phyloP scores from a whole-genome alignment of 2,797 vertebrate genomes.

The Fistularia commersonii region DNA sequence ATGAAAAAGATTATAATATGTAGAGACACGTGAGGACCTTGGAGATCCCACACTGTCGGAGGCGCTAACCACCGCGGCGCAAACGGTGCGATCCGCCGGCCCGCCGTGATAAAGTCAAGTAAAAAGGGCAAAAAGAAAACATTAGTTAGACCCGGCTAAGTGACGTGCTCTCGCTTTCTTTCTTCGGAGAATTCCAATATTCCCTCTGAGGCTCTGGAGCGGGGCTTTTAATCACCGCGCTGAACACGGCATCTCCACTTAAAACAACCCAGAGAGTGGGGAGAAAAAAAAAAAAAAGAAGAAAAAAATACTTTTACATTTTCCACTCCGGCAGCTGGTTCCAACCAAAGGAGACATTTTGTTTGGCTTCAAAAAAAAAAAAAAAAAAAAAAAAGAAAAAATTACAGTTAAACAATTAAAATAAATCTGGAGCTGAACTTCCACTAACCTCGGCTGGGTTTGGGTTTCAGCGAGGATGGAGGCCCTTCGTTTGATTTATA shows the following conservation, averaged over 20 bases:
- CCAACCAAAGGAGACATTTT: slow-evolving; percentile 74
- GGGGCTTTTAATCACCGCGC: slow-evolving; percentile 40
- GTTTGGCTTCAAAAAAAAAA: no score
- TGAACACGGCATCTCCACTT: slow-evolving; percentile 38
- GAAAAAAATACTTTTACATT: no score
- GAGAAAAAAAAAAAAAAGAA: no score
- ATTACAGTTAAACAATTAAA: slow-evolving; percentile 76
- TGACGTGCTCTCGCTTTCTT: no score
- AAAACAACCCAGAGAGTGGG: slow-evolving; percentile 37
- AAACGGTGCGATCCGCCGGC: no score
- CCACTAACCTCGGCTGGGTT: slow-evolving; percentile 73
- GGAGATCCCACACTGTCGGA: no score
- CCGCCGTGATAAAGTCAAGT: no score
- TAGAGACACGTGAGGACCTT: no score
- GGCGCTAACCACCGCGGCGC: no score
- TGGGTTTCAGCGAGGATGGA: slow-evolving; percentile 65
- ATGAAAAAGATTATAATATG: no score
- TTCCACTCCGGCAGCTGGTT: slow-evolving; percentile 54
- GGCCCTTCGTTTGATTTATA: slow-evolving; percentile 70
- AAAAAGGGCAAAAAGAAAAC: no score
- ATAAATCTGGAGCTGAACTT: slow-evolving; percentile 78
- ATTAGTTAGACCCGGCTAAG: no score
- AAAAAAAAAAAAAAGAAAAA: slow-evolving; percentile 66
- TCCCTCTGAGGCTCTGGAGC: slow-evolving; percentile 29
- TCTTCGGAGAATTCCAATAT: slow-evolving; percentile 23